Base-by-base conservation (phyloP, 1,140 invertebrate species). In the Drosophila littoralis region DNA sequence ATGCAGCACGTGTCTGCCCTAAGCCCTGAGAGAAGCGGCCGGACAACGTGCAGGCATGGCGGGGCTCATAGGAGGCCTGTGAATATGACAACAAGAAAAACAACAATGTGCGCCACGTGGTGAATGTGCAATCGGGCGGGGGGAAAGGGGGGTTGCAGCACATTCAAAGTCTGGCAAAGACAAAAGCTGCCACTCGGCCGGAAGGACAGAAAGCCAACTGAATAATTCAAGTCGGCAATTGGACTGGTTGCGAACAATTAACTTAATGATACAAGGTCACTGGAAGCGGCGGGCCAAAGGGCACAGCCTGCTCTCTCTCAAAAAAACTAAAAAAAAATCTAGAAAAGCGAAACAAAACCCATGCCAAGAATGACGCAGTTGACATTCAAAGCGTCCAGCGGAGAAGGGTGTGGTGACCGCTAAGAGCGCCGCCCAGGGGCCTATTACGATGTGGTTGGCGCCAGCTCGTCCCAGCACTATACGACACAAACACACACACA, bases 211-310 rank as follows among this genome's bases (percentile, higher is more conserved):
- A 84, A 67, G 48, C 57, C 69, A 84, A 75, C 80, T 89, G 75
- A 89, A 89, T 89, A 81, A 89, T 89, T 89, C 71, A 89, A 77
- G 42, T 77, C 74, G 85, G 81, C 85, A 89, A 89, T 89, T 89
- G 77, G 80, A 81, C 70, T 77, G 71, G 57, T 70, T 68, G 65
- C 73, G 61, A 89, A 85, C 84, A 84, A 89, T 89, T 89, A 89
- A 84, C 68, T 89, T 89, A 90, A 89, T 89, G 77, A 90, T 80
- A 69, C 84, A 89, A 89, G 84, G 84, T 84, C 84, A 89, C 81
- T 89, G 85, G 85, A 89, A 88, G 75, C 89, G 76, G 64, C 58
- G 22, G 22, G 3, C 4, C 63, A 54, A 10, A 63, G 55, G 54
- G 60, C 52, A 61, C 40, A 38, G 59, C 45, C 45, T 28, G 22